A percentile compares a stretch with the other conserved stretches of the same genome.
Conservation (phyloP, 1,140 invertebrate species). For the Prorops nasuta region DNA sequence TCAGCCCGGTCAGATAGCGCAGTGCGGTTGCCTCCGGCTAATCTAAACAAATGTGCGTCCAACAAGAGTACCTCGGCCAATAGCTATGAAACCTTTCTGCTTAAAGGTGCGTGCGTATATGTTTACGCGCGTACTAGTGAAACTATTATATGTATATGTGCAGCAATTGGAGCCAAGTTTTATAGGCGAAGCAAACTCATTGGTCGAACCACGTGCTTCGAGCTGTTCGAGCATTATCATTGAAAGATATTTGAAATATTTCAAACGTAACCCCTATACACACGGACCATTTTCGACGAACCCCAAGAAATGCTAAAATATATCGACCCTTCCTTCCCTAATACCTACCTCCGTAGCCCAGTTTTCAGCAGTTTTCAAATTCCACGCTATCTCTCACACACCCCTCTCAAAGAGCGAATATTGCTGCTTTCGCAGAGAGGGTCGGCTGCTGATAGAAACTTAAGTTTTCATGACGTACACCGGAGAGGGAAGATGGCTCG, state of each 20-base stretch:
- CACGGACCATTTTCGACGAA: too few species aligned
- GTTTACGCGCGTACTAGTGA: not conserved
- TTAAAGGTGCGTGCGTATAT: too few species aligned
- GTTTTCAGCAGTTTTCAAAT: conserved; percentile 20
- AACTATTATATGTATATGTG: not conserved
- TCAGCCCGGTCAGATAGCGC: conserved; percentile 15
- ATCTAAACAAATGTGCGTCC: conserved; percentile 34
- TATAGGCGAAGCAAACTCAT: conserved; percentile 9
- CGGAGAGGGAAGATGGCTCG: conserved; percentile 13
- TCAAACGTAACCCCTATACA: too few species aligned
- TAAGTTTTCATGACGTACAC: conserved; percentile 20
- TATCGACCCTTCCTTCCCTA: too few species aligned
- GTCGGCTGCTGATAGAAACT: conserved; percentile 16
- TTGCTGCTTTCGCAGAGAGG: too few species aligned
- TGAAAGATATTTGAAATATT: too few species aligned
- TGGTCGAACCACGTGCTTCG: not conserved
- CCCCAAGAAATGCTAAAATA: too few species aligned
- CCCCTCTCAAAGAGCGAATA: too few species aligned
- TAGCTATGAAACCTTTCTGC: conserved; percentile 7
- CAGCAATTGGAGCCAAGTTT: conserved; percentile 1
- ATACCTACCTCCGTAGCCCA: too few species aligned
- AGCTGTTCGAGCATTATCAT: too few species aligned
- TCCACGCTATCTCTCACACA: too few species aligned
- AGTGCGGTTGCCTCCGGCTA: conserved; percentile 23
- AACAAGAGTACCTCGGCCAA: conserved; percentile 22